phyloP scores from a whole-genome alignment of 2,797 vertebrate genomes.

The Parambassis ranga region DNA sequence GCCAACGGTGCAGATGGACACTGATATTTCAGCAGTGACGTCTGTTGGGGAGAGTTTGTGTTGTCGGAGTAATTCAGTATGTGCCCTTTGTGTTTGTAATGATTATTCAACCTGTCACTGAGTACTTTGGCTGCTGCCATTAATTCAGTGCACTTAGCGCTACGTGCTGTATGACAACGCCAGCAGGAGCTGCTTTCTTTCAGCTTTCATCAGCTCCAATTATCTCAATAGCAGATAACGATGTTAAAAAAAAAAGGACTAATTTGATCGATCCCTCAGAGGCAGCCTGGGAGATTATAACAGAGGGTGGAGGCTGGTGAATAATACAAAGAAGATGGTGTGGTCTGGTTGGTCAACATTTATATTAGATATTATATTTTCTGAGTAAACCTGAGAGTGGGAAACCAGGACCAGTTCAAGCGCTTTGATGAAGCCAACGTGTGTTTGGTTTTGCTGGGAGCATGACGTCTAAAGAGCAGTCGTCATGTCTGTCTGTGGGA shows the following conservation, averaged over 20 bases:
- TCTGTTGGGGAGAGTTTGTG: slow-evolving; percentile 17
- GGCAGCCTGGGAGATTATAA: background rate
- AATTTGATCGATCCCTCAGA: slow-evolving; percentile 6
- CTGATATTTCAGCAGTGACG: slow-evolving; percentile 54
- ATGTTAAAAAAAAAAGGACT: background rate
- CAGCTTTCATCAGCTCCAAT: slow-evolving; percentile 21
- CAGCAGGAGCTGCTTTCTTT: slow-evolving; percentile 24
- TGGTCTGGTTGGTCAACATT: background rate
- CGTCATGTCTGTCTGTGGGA: too few species aligned
- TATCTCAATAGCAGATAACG: slow-evolving; percentile 28
- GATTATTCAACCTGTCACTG: slow-evolving; percentile 40
- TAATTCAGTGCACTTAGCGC: slow-evolving; percentile 15
- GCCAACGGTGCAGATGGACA: slow-evolving; percentile 41
- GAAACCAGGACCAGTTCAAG: too few species aligned
- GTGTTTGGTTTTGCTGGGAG: too few species aligned
- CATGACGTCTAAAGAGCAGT: too few species aligned
- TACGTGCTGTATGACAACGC: slow-evolving; percentile 30
- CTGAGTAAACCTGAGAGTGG: too few species aligned
- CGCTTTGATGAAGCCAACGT: too few species aligned
- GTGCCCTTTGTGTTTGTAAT: slow-evolving; percentile 43
- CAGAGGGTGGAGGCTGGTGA: background rate
- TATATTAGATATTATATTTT: too few species aligned
- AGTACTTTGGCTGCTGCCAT: slow-evolving; percentile 1
- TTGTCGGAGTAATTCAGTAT: slow-evolving; percentile 27
- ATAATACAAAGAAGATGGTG: background rate